Conservation (phyloP, 2,797 vertebrate genomes). For the Labroides dimidiatus region DNA sequence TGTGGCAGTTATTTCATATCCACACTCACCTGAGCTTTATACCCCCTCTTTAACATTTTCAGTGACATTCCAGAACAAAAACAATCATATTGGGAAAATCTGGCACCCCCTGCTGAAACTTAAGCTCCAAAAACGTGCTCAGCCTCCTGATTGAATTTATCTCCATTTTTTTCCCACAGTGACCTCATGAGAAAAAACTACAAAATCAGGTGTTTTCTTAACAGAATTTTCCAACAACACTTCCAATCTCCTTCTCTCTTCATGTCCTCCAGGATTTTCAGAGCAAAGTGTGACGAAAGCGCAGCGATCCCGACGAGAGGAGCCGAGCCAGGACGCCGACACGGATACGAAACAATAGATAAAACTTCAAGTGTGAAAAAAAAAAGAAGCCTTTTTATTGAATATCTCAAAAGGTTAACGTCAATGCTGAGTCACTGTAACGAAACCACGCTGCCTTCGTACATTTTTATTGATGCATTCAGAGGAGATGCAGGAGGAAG, state of each 20-base stretch:
- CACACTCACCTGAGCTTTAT: too few species aligned
- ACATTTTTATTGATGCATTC: constrained; percentile 5
- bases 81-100: too few species aligned
- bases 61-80: too few species aligned
- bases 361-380: constrained; percentile 13
- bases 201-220: constrained; percentile 38
- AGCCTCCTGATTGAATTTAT: constrained; percentile 63
- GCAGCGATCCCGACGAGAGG: constrained; percentile 81
- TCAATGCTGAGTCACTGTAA: constrained; percentile 39
- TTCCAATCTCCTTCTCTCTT: constrained; percentile 42
- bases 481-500: neutral
- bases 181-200: constrained; percentile 44
- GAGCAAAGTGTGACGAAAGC: constrained; percentile 87
- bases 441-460: constrained; percentile 37
- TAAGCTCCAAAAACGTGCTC: constrained; percentile 32
- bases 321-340: constrained; percentile 47
- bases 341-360: constrained; percentile 59
- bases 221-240: constrained; percentile 46
- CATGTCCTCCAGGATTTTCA: constrained; percentile 84
- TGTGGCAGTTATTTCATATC: too few species aligned
- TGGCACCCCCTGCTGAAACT: too few species aligned
- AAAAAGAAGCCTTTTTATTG: constrained; percentile 11
- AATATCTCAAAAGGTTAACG: constrained; percentile 26
- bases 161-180: constrained; percentile 40
- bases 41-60: neutral